These are phyloP conservation scores for mouse (Mus musculus) DNA, from an alignment of 2,113 vertebrate genomes.

Conservation along the genomic window DNA sequence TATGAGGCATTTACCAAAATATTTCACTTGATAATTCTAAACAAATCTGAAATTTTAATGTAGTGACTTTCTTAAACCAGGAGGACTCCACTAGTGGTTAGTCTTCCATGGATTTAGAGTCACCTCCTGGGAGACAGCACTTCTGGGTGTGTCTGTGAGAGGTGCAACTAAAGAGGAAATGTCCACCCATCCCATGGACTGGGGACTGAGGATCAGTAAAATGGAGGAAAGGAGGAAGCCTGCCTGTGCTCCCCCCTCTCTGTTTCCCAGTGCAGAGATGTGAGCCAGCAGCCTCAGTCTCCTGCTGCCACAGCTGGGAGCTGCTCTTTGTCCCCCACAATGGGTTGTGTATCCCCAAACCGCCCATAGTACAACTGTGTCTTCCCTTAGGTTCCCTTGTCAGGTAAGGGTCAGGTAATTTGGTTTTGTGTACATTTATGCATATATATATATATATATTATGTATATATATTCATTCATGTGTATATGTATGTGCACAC, in stretches of 20 bases:
- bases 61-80: not conserved
- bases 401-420: too few relatives aligned
- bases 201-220: not conserved
- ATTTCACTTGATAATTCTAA: not conserved
- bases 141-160: not conserved
- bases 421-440: not conserved
- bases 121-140: not conserved
- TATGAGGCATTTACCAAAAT: not conserved
- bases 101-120: not conserved
- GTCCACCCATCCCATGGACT: not conserved
- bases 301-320: not conserved
- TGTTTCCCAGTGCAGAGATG: not conserved
- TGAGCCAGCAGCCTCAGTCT: not conserved
- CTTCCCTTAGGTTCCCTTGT: not conserved
- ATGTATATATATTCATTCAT: not conserved
- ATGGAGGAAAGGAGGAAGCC: not conserved
- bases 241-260: not conserved
- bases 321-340: not conserved
- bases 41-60: constrained; percentile 39
- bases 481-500: not conserved
- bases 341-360: not conserved
- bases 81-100: too few relatives aligned
- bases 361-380: too few relatives aligned
- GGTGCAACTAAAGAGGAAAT: not conserved
- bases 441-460: not conserved